Percentiles rank a stretch among this genome's conserved stretches.
Conservation (phyloP, 2,797 vertebrate species). For the Philypnodon macrostomus region DNA sequence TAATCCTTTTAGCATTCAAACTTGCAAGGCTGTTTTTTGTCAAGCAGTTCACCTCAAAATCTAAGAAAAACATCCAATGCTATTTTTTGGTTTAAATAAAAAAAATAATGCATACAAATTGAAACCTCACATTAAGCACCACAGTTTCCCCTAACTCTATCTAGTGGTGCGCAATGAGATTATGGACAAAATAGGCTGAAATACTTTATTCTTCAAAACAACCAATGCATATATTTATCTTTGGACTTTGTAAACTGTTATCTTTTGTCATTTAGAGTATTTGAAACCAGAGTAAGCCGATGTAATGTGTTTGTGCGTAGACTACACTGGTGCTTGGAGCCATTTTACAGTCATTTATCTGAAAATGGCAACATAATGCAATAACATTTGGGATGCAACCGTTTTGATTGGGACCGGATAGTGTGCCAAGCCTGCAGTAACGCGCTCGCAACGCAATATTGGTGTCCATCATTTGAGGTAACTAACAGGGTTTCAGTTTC, state of each 20-base stretch:
- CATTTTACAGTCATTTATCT: conserved; percentile 77
- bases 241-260: conserved; percentile 48
- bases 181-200: no score
- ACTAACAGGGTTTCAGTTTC: conserved; percentile 80
- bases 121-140: no score
- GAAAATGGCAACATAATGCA: conserved; percentile 83
- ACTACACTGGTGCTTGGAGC: conserved; percentile 61
- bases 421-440: conserved; percentile 73
- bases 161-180: no score
- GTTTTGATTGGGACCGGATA: conserved; percentile 82
- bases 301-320: conserved; percentile 72
- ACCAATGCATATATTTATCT: conserved; percentile 20
- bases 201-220: background rate
- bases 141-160: no score
- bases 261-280: conserved; percentile 54
- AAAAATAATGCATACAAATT: no score
- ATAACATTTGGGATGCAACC: conserved; percentile 79
- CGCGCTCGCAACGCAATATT: conserved; percentile 79
- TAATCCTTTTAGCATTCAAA: no score
- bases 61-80: no score
- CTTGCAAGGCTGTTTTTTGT: no score
- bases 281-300: conserved; percentile 66
- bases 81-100: no score
- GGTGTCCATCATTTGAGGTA: conserved; percentile 77
- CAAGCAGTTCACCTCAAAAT: no score